Percentiles rank a stretch among this genome's conserved stretches.
Evolutionary conservation across 2,797 vertebrate genomes (phyloP).

Genomic region (Chloroceryle amazona): DNA sequence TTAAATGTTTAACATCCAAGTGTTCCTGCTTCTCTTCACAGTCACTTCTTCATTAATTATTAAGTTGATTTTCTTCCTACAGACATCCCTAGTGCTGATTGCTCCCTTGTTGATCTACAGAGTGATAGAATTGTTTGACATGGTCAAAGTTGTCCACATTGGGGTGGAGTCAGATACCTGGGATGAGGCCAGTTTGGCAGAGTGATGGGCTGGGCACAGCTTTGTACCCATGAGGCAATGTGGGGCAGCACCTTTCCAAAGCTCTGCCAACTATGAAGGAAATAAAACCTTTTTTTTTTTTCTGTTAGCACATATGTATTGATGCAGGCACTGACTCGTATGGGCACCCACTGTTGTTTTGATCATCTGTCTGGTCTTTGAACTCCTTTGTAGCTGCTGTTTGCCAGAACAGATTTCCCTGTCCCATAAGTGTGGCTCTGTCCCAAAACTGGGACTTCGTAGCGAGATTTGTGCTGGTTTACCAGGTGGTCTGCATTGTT

Average conservation of each 20-base stretch:
- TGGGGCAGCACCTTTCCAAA: rapidly evolving
- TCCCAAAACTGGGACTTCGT: background rate
- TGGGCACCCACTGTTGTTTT: no score
- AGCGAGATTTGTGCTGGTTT: background rate
- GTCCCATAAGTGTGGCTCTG: background rate
- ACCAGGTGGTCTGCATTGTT: background rate
- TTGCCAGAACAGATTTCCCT: background rate
- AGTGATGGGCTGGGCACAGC: no score
- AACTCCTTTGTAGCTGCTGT: background rate
- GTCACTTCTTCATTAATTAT: background rate
- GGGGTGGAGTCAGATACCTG: background rate
- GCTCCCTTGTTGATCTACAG: background rate
- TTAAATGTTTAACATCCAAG: background rate
- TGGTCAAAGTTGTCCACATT: rapidly evolving
- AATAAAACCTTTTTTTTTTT: background rate
- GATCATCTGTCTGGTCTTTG: background rate
- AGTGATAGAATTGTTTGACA: background rate
- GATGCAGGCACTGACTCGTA: rapidly evolving
- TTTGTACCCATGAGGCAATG: background rate
- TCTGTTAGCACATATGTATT: rapidly evolving
- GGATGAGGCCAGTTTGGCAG: background rate
- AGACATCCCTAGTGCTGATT: background rate
- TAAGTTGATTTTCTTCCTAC: background rate
- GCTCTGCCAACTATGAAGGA: background rate
- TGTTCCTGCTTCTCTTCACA: background rate